Percentiles rank a stretch among this genome's conserved stretches.
Conservation (phyloP, 2,113 vertebrate species). For the Toxotes jaculatrix region DNA sequence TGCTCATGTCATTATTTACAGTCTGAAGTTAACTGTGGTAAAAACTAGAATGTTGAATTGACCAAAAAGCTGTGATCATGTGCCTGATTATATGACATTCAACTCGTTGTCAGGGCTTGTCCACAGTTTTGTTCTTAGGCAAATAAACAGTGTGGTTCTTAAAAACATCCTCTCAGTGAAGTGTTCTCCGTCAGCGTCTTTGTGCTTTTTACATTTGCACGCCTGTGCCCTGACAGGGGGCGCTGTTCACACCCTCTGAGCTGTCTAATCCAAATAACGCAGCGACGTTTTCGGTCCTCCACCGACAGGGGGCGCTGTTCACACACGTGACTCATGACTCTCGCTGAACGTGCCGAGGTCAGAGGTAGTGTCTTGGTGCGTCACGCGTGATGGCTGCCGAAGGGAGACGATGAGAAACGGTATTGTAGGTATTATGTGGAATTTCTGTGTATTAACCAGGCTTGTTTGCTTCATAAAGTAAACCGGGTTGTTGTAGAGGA, state of each 20-base stretch:
- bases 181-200: background rate
- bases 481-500: too few species aligned
- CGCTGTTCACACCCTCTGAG: too few species aligned
- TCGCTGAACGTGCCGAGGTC: too few species aligned
- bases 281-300: slow-evolving; percentile 58
- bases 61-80: slow-evolving; percentile 46
- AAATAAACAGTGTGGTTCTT: slow-evolving; percentile 30
- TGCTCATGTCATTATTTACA: background rate
- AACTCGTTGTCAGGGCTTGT: background rate
- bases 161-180: background rate
- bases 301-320: slow-evolving; percentile 43
- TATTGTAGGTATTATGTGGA: too few species aligned
- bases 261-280: too few species aligned
- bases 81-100: background rate
- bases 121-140: background rate
- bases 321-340: too few species aligned
- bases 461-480: too few species aligned
- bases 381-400: too few species aligned
- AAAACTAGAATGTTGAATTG: slow-evolving; percentile 16
- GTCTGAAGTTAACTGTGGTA: background rate
- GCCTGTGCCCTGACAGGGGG: background rate
- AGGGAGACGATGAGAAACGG: too few species aligned
- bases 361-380: too few species aligned
- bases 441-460: too few species aligned
- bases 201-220: background rate